Conservation (phyloP, 2,797 vertebrate genomes). For the Paramormyrops hopkinsi region DNA sequence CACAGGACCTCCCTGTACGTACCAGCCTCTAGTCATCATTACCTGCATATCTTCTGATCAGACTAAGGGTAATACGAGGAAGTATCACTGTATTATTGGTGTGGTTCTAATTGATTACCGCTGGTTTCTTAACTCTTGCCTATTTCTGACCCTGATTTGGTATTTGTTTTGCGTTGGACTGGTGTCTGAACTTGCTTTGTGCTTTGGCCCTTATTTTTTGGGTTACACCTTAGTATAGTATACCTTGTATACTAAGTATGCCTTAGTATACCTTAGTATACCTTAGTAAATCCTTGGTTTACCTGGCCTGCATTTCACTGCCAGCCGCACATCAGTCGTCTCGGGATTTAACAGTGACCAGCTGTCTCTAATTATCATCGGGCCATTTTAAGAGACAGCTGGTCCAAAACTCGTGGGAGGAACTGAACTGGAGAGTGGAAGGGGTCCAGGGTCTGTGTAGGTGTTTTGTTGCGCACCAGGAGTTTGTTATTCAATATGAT, state of each 20-base stretch:
- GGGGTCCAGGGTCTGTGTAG: neutral
- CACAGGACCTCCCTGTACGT: neutral
- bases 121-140: neutral
- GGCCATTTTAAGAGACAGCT: neutral
- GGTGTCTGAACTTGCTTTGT: neutral
- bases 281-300: neutral
- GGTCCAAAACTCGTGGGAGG: neutral
- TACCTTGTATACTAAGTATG: neutral
- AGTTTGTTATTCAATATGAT: neutral
- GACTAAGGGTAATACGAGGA: neutral
- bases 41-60: neutral
- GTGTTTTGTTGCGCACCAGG: neutral
- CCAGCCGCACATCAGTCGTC: neutral
- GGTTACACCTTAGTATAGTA: neutral
- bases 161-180: neutral
- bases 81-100: neutral
- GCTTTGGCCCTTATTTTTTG: neutral
- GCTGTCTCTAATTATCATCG: neutral
- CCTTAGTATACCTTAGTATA: neutral
- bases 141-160: neutral
- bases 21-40: neutral
- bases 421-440: neutral
- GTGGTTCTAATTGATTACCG: neutral
- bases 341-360: constrained; percentile 2
- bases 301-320: neutral